Evolutionary conservation across 1,140 invertebrate genomes (phyloP).

Genomic region (Pomacea maculata): DNA sequence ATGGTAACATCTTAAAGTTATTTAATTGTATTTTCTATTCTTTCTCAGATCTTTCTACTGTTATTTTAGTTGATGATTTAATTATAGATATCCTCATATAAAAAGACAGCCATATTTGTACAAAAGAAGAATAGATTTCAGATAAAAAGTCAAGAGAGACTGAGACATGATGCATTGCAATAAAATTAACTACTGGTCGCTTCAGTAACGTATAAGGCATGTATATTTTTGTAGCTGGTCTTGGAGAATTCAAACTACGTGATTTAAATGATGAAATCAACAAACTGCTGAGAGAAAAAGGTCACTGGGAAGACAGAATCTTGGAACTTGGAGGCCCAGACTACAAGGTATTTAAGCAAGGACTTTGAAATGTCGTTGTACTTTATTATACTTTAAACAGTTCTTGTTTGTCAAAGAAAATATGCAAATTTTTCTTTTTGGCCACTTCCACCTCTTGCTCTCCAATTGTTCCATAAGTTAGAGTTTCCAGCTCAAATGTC

Average conservation of each 20-base stretch:
- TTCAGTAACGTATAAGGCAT: not conserved
- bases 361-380: not conserved
- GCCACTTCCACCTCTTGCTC: too few species aligned
- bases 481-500: too few species aligned
- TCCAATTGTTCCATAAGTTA: too few species aligned
- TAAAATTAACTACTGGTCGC: not conserved
- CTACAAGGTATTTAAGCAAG: conserved; percentile 70
- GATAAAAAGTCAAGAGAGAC: too few species aligned
- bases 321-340: conserved; percentile 94
- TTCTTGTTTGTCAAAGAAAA: not conserved
- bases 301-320: conserved; percentile 98
- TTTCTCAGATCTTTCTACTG: too few species aligned
- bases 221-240: conserved; percentile 76
- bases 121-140: too few species aligned
- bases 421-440: too few species aligned
- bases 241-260: conserved; percentile 97
- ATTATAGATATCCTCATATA: too few species aligned
- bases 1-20: conserved; percentile 71
- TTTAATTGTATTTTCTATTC: conserved; percentile 10
- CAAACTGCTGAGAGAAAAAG: conserved; percentile 90
- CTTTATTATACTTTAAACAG: conserved; percentile 2
- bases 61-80: too few species aligned
- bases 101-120: too few species aligned
- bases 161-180: not conserved
- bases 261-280: conserved; percentile 99